Conservation (phyloP, 2,113 vertebrate genomes). For the Phaethon lepturus region DNA sequence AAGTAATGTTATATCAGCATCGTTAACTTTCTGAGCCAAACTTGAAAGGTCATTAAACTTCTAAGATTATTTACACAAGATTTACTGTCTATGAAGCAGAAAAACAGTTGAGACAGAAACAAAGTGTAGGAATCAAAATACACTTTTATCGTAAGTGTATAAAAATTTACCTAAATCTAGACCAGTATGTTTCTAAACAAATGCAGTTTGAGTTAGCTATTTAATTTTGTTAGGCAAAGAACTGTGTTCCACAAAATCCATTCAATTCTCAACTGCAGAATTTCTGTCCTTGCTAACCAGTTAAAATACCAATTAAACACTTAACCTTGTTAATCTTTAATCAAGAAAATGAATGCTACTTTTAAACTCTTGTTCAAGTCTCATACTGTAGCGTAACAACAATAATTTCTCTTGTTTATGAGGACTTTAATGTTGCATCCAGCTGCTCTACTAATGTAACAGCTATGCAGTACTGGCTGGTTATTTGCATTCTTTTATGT, state of each 20-base stretch:
- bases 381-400: background rate
- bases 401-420: background rate
- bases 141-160: background rate
- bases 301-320: background rate
- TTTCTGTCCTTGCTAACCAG: background rate
- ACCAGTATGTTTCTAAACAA: background rate
- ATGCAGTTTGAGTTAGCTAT: background rate
- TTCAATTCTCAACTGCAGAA: background rate
- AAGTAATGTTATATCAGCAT: background rate
- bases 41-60: conserved; percentile 2
- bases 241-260: background rate
- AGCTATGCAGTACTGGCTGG: background rate
- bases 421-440: background rate
- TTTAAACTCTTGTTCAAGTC: background rate
- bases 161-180: background rate
- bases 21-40: background rate
- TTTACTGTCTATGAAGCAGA: background rate
- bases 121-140: background rate
- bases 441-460: background rate
- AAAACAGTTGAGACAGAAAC: background rate
- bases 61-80: background rate
- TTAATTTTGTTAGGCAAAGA: background rate
- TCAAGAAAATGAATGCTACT: background rate
- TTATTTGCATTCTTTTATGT: background rate
- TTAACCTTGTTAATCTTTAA: conserved; percentile 14